These are phyloP conservation scores for Brachypteracias leptosomus DNA, from an alignment of 2,113 vertebrate species.

Conservation along the genomic window DNA sequence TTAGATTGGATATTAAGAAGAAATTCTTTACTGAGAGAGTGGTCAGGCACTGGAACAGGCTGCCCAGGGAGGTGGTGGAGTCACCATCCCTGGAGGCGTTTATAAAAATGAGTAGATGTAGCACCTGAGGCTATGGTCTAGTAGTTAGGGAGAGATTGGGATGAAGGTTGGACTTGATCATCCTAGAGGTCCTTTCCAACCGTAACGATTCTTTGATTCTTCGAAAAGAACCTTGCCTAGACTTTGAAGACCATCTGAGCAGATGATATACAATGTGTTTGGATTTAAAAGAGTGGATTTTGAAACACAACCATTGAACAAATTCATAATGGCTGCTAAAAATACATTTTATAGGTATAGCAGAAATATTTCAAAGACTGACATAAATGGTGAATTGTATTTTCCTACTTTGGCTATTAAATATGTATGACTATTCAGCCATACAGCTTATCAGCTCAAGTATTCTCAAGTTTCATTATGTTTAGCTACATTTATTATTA, in stretches of 20 bases:
- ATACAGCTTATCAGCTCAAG: background rate
- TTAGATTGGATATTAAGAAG: no score
- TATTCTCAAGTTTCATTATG: background rate
- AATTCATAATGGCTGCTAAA: background rate
- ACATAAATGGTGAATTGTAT: background rate
- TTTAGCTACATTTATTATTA: background rate
- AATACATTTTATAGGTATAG: background rate
- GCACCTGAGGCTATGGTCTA: no score
- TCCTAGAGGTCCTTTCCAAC: no score
- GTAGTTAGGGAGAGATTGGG: no score
- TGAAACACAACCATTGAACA: background rate
- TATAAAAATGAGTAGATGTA: no score
- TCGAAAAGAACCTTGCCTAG: background rate
- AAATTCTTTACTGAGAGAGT: no score
- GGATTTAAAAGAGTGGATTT: background rate
- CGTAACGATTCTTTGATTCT: no score
- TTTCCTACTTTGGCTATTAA: constrained; percentile 14
- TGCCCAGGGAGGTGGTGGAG: no score
- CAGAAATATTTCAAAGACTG: background rate
- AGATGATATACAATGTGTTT: background rate
- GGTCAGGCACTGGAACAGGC: no score
- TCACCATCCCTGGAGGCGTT: no score
- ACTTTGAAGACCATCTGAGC: background rate
- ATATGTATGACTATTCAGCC: constrained; percentile 16
- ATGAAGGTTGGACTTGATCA: no score